Base-by-base conservation (phyloP, 2,888 invertebrate genomes). In the Trissonchulus latispiculum region DNA sequence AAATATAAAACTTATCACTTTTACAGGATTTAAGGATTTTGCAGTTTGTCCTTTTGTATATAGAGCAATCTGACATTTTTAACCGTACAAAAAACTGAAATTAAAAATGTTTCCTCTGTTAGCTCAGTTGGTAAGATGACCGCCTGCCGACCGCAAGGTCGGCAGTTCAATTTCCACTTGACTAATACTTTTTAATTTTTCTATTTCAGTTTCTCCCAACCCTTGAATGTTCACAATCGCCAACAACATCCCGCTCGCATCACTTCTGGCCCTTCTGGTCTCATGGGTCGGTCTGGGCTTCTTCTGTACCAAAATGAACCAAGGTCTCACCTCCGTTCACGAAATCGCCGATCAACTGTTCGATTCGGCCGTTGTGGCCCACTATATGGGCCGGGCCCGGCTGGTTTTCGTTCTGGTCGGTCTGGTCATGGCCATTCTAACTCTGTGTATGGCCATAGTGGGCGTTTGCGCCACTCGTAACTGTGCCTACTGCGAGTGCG, bases 371-470 rank as follows among this genome's bases (percentile, higher is more conserved):
- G 37, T 61, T 32, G 18, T 71, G 31, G 48, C 32, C 2, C 61
- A 59, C 3, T 71, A n/a, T 15, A 28, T 71, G n/a, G 61, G 32
- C 2, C 59, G 61, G 61, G 15, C 61, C 28, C 28, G 33, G n/a
- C n/a, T 61, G 8, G 61, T 15, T 32, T n/a, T 67, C 23, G 3
- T 73, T 2, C 8, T 73, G 31, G 2, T 70, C 32, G 73, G 48
- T 2, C 36, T 73, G 2, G 8, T 73, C 2, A 73, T 73, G 73
- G 61, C 33, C 32, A 28, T n/a, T 1, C 1, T 70, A 29, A 71
- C 73, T 23, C 8, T 69, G 2, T 2, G 28, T 2, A 73, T 73
- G 73, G 61, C 70, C n/a, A 37, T 73, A 8, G 73, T 73, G n/a
- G 73, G 73, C 2, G 2, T 68, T 32, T 3, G 28, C 23, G 73